These are phyloP conservation scores for Pipistrellus pygmaeus DNA, from an alignment of 2,797 vertebrate genomes.

Conservation along the genomic window DNA sequence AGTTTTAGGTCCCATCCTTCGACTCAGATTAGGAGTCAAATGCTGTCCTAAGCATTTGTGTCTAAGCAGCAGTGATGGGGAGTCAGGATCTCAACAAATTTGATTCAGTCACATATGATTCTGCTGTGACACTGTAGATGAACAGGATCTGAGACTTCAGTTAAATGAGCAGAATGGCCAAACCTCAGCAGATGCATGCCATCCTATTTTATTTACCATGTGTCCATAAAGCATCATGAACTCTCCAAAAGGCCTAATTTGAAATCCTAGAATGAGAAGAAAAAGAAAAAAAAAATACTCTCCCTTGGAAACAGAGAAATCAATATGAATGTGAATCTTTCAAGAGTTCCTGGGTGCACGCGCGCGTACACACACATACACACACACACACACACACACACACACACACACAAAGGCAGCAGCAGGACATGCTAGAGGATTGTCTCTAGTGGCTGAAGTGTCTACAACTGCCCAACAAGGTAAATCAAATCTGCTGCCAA, in stretches of 20 bases:
- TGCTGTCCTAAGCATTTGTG: neutral
- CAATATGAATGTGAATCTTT: conserved; percentile 84
- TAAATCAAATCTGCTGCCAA: conserved; percentile 92
- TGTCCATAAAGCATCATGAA: neutral
- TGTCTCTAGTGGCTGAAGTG: conserved; percentile 86
- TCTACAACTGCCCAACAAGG: conserved; percentile 89
- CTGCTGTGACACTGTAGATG: neutral
- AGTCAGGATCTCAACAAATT: neutral
- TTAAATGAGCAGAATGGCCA: neutral
- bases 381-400: conserved; percentile 57
- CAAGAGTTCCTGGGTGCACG: conserved; percentile 70
- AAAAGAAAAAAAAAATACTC: neutral
- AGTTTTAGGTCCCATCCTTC: neutral
- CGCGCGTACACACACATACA: neutral
- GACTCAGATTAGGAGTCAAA: neutral
- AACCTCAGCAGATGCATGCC: neutral
- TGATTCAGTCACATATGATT: neutral
- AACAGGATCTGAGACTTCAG: neutral
- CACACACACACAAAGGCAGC: conserved; percentile 60
- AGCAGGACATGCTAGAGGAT: conserved; percentile 84
- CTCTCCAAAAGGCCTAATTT: conserved; percentile 45
- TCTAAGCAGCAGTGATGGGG: neutral
- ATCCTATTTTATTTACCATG: neutral
- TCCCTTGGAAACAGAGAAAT: conserved; percentile 85
- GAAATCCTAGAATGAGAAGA: neutral